Conservation (phyloP, 53 echinoderm and acorn worm species). For the Henricia sp. region DNA sequence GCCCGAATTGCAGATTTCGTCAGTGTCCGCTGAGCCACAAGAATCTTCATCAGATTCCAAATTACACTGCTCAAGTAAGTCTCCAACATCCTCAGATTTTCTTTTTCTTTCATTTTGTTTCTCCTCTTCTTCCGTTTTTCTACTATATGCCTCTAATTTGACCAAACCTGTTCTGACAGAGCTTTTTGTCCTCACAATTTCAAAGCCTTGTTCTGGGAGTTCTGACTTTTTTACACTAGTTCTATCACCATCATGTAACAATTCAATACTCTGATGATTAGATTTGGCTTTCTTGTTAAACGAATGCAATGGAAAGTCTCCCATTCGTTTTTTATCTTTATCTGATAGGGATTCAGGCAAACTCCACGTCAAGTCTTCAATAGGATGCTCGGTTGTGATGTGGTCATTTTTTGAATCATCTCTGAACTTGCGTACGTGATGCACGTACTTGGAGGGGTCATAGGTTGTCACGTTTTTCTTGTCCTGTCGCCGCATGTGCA, state of each 20-base stretch:
- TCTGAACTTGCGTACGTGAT: slow-evolving; percentile 77
- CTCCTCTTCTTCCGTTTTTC: not conserved
- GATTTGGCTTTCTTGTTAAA: slow-evolving; percentile 30
- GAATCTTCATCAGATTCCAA: slow-evolving; percentile 59
- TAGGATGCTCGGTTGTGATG: not conserved
- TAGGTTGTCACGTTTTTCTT: slow-evolving; percentile 72
- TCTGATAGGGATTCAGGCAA: slow-evolving; percentile 54
- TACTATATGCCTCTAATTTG: slow-evolving; percentile 1
- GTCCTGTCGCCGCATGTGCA: slow-evolving; percentile 82
- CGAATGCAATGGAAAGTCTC: slow-evolving; percentile 19
- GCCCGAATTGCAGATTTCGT: slow-evolving; percentile 72
- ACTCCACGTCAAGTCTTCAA: slow-evolving; percentile 69
- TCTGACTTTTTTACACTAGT: not conserved
- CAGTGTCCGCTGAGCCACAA: slow-evolving; percentile 79
- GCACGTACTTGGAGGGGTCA: slow-evolving; percentile 88
- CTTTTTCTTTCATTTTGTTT: not conserved
- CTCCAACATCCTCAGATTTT: not conserved
- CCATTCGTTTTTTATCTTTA: slow-evolving; percentile 66
- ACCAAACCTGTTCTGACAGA: not conserved
- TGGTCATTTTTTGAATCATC: slow-evolving; percentile 47
- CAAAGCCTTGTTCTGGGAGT: slow-evolving; percentile 31
- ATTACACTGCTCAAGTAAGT: slow-evolving; percentile 27
- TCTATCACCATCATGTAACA: not conserved
- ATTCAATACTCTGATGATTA: not conserved
- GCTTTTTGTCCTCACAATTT: slow-evolving; percentile 5